A percentile compares a stretch with the other conserved stretches of the same genome.
Evolutionary conservation across 2,113 vertebrate species (phyloP).

Genomic region (Herpetotheres cachinnans): DNA sequence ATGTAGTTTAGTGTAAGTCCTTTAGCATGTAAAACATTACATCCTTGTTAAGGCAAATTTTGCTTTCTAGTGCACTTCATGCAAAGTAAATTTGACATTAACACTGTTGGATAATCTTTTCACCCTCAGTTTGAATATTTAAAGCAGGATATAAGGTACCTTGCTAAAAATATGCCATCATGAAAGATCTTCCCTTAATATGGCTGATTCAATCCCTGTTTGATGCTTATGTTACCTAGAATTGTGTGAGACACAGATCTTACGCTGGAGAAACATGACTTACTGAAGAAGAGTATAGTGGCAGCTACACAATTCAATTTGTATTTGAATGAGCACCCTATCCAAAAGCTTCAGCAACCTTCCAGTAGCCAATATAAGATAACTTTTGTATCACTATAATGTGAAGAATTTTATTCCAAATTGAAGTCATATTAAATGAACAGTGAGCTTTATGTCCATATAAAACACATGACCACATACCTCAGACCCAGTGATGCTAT

Average conservation of each 20-base stretch:
- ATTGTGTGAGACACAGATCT: not conserved
- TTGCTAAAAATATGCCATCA: not conserved
- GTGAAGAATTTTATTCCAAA: not conserved
- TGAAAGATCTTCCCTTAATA: not conserved
- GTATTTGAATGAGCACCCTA: not conserved
- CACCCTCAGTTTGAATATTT: not conserved
- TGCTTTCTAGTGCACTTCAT: conserved; percentile 3
- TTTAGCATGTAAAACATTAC: not conserved
- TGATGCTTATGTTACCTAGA: not conserved
- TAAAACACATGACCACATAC: not conserved
- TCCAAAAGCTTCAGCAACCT: not conserved
- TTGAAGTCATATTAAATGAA: not conserved
- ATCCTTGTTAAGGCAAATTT: not conserved
- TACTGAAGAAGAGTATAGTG: not conserved
- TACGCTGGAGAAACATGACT: not conserved
- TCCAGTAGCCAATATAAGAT: not conserved
- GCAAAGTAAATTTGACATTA: conserved; percentile 24
- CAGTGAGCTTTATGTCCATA: not conserved
- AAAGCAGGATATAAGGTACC: not conserved
- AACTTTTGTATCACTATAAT: not conserved
- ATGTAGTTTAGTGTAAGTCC: not conserved
- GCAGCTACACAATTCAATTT: not conserved
- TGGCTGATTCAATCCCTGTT: not conserved
- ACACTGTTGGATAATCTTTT: not conserved
- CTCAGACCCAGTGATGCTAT: not conserved